Conservation (phyloP, 2,113 vertebrate species). For the Scophthalmus maximus region DNA sequence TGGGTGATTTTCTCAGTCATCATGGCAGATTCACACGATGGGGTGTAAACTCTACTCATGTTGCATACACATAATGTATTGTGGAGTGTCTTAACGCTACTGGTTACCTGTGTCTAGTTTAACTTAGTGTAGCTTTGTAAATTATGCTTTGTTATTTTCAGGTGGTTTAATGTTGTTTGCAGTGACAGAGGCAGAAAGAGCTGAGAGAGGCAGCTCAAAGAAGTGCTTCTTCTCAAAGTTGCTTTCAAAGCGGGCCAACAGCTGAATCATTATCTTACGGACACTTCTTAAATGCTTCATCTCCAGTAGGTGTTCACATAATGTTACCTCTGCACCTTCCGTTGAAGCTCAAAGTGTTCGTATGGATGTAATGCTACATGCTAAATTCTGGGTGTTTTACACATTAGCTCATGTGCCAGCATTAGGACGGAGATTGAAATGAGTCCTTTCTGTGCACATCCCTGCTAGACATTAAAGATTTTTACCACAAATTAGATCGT, state of each 20-base stretch:
- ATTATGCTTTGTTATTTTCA: not conserved
- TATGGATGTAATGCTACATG: not conserved
- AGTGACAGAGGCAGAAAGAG: constrained; percentile 14
- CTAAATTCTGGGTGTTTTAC: not conserved
- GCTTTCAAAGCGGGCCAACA: constrained; percentile 16
- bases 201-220: constrained; percentile 22
- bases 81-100: not conserved
- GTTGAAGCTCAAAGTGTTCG: not conserved
- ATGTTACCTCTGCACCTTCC: not conserved
- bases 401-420: not conserved
- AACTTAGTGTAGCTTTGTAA: constrained; percentile 7
- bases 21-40: no score
- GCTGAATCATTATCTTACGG: not conserved
- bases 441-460: not conserved
- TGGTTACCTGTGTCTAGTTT: not conserved
- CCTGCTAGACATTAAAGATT: constrained; percentile 8
- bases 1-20: no score
- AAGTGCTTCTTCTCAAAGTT: constrained; percentile 7
- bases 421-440: not conserved
- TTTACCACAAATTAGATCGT: constrained; percentile 11
- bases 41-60: no score
- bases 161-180: constrained; percentile 4
- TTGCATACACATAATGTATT: no score
- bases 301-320: not conserved
- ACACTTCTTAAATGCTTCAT: not conserved